A percentile compares a stretch with the other conserved stretches of the same genome.
These are phyloP conservation scores for Borostomias antarcticus DNA, from an alignment of 2,797 vertebrate species.

Conservation along the genomic window DNA sequence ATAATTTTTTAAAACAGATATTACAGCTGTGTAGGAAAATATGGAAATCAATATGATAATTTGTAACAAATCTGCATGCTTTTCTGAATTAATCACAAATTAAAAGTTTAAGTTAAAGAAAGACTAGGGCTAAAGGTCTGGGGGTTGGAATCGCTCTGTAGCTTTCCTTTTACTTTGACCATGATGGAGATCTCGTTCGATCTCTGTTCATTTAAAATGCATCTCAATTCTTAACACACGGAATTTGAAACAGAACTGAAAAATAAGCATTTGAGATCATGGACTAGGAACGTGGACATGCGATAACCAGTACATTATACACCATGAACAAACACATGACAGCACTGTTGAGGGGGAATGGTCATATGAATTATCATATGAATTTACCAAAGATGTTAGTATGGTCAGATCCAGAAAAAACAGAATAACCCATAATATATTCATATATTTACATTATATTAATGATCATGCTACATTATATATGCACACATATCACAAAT, in stretches of 20 bases:
- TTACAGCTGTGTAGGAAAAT: neutral
- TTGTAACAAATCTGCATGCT: conserved; percentile 73
- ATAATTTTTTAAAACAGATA: neutral
- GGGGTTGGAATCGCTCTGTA: too few species aligned
- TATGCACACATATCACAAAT: too few species aligned
- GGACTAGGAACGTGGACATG: conserved; percentile 72
- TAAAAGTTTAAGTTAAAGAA: too few species aligned
- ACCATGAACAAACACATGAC: conserved; percentile 61
- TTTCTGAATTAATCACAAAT: conserved; percentile 34
- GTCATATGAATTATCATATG: conserved; percentile 36
- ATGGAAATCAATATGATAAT: neutral
- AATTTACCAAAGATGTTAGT: too few species aligned
- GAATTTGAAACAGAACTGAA: conserved; percentile 54
- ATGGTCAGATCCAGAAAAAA: conserved; percentile 21
- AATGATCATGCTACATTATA: conserved; percentile 65
- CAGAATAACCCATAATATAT: neutral
- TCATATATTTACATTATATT: conserved; percentile 27
- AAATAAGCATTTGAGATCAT: conserved; percentile 59
- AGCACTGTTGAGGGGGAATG: conserved; percentile 61
- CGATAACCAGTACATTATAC: conserved; percentile 65
- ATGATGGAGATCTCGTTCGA: too few species aligned
- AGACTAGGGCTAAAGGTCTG: too few species aligned
- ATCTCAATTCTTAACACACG: neutral
- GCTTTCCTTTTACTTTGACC: too few species aligned
- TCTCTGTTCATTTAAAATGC: neutral